Evolutionary conservation across 2,113 vertebrate genomes (phyloP).

Genomic region (Gymnocephalus cernua): DNA sequence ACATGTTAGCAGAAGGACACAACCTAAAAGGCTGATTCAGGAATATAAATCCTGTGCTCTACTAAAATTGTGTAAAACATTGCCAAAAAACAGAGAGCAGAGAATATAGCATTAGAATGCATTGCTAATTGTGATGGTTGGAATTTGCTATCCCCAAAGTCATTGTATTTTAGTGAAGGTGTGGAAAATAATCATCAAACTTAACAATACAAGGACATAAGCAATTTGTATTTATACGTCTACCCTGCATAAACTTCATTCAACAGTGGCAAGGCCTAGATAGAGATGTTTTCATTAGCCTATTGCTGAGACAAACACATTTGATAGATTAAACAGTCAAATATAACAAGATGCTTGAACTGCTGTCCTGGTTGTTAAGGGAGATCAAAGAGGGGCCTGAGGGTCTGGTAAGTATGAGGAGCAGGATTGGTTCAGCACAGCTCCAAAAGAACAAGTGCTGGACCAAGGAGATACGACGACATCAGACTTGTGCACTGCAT

Average conservation of each 20-base stretch:
- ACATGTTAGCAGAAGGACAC: conserved; percentile 63
- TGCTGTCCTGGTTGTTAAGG: conserved; percentile 76
- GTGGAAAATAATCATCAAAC: conserved; percentile 40
- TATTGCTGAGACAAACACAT: conserved; percentile 83
- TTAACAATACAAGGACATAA: conserved; percentile 38
- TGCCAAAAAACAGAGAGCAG: conserved; percentile 17
- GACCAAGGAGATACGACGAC: conserved; percentile 81
- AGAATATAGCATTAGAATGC: conserved; percentile 13
- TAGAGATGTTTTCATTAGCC: conserved; percentile 78
- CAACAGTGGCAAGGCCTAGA: conserved; percentile 54
- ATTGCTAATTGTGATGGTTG: conserved; percentile 1
- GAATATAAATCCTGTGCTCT: conserved; percentile 36
- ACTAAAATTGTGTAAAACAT: conserved; percentile 38
- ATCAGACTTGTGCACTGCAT: conserved; percentile 76
- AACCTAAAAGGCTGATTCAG: conserved; percentile 72
- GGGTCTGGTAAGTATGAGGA: conserved; percentile 73
- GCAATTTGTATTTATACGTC: conserved; percentile 54
- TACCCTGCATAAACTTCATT: conserved; percentile 32
- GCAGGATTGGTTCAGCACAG: conserved; percentile 72
- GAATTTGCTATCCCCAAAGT: conserved; percentile 22
- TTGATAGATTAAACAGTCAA: conserved; percentile 82
- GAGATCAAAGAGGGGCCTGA: conserved; percentile 83
- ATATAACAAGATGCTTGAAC: conserved; percentile 80
- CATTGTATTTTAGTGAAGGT: conserved; percentile 33
- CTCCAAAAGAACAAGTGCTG: conserved; percentile 80